Conservation (phyloP, 1,140 invertebrate species). For the Stegodyphus dumicola region DNA sequence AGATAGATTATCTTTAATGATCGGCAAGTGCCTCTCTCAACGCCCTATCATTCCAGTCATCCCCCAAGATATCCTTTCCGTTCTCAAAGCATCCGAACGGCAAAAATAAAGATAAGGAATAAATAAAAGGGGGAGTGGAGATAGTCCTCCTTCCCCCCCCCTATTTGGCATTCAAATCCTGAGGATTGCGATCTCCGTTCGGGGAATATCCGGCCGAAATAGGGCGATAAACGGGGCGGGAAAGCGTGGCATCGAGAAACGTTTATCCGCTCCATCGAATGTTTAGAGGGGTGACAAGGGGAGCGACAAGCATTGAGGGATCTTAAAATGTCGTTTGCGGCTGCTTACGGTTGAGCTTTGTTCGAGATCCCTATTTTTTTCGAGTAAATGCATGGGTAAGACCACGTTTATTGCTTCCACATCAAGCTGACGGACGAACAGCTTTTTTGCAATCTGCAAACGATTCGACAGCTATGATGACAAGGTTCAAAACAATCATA, state of each 20-base stretch:
- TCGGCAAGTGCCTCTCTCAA: no score
- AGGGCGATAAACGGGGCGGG: slow-evolving; percentile 27
- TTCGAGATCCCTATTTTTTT: not conserved
- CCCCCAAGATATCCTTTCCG: not conserved
- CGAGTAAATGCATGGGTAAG: no score
- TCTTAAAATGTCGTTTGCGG: slow-evolving; percentile 50
- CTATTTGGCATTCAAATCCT: not conserved
- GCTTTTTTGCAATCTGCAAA: not conserved
- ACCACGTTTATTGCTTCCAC: not conserved
- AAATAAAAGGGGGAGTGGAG: not conserved
- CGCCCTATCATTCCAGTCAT: no score
- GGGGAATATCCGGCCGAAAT: slow-evolving; percentile 25
- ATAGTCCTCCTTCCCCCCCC: not conserved
- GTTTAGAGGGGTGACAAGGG: not conserved
- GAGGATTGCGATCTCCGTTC: slow-evolving; percentile 18
- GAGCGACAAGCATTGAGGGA: slow-evolving; percentile 1
- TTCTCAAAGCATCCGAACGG: not conserved
- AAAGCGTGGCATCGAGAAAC: no score
- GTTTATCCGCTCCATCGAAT: not conserved
- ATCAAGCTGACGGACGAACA: not conserved
- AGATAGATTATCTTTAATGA: no score
- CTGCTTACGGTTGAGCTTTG: not conserved
- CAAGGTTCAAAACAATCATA: no score
- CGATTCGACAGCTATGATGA: not conserved
- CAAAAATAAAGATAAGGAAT: slow-evolving; percentile 15